A percentile compares a stretch with the other conserved stretches of the same genome.
Conservation (phyloP, 1,140 invertebrate species). For the Sinella curviseta region DNA sequence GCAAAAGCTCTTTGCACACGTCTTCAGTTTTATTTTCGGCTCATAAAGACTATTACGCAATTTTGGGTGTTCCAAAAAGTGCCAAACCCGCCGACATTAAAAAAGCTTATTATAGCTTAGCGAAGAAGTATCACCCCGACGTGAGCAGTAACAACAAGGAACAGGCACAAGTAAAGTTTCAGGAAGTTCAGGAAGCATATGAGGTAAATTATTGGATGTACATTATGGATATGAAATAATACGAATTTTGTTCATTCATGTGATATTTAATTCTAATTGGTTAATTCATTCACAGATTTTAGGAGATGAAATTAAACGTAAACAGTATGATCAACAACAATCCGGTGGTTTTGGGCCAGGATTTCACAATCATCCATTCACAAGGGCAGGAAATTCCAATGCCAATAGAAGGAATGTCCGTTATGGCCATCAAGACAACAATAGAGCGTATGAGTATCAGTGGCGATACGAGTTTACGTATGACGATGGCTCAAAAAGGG, state of each 20-base stretch:
- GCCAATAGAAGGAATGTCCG: not conserved
- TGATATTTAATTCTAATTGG: not conserved
- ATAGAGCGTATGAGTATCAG: not conserved
- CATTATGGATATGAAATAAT: not conserved
- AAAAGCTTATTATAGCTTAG: slow-evolving; percentile 61
- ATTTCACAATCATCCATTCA: not conserved
- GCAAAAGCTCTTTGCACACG: not conserved
- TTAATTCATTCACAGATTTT: not conserved
- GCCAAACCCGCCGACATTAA: slow-evolving; percentile 60
- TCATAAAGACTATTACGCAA: slow-evolving; percentile 59
- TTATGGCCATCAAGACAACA: not conserved
- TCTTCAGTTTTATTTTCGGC: not conserved
- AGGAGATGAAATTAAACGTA: not conserved
- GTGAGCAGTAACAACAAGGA: slow-evolving; percentile 57
- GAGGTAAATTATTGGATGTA: slow-evolving; percentile 55
- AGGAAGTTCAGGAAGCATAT: slow-evolving; percentile 63
- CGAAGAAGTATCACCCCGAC: slow-evolving; percentile 64
- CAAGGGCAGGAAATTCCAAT: not conserved
- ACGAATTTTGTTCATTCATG: not conserved
- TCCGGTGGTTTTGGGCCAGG: not conserved
- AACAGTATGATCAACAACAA: slow-evolving; percentile 13
- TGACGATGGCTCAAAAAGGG: not conserved
- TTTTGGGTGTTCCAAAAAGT: slow-evolving; percentile 59
- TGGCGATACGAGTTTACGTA: not conserved
- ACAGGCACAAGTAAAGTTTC: slow-evolving; percentile 56